Evolutionary conservation across 2,797 vertebrate genomes (phyloP).

Genomic region (Phrynocephalus forsythii): DNA sequence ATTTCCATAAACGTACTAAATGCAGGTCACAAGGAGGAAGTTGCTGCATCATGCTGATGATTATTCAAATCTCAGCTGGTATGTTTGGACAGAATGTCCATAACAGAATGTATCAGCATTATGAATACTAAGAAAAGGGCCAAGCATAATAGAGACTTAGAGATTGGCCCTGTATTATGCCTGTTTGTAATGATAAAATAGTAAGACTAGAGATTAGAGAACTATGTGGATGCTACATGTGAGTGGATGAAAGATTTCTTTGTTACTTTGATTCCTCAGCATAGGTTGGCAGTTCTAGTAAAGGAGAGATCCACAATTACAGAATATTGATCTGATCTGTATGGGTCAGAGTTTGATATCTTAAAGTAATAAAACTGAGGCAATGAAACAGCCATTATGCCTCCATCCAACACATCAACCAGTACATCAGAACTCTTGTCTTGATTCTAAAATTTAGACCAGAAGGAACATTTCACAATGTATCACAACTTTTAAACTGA

Average conservation of each 20-base stretch:
- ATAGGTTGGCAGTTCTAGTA: background rate
- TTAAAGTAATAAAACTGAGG: background rate
- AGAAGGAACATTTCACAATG: background rate
- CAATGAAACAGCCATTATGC: no score
- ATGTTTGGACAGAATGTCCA: background rate
- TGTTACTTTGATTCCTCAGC: background rate
- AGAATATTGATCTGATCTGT: background rate
- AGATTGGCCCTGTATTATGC: background rate
- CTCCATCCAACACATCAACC: no score
- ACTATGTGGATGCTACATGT: background rate
- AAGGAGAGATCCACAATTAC: background rate
- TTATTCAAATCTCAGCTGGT: background rate
- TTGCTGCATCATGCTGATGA: background rate
- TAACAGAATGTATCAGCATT: background rate
- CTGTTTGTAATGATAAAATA: background rate
- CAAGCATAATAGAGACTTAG: background rate
- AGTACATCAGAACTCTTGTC: no score
- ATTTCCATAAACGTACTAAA: background rate
- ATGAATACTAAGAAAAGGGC: background rate
- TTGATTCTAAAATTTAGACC: conserved; percentile 8
- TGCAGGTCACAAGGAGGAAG: background rate
- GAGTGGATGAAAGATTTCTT: background rate
- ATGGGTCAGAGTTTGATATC: background rate
- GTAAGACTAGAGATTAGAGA: background rate
- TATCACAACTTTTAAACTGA: background rate